These are phyloP conservation scores for Antennarius striatus DNA, from an alignment of 2,113 vertebrate species.

Conservation along the genomic window DNA sequence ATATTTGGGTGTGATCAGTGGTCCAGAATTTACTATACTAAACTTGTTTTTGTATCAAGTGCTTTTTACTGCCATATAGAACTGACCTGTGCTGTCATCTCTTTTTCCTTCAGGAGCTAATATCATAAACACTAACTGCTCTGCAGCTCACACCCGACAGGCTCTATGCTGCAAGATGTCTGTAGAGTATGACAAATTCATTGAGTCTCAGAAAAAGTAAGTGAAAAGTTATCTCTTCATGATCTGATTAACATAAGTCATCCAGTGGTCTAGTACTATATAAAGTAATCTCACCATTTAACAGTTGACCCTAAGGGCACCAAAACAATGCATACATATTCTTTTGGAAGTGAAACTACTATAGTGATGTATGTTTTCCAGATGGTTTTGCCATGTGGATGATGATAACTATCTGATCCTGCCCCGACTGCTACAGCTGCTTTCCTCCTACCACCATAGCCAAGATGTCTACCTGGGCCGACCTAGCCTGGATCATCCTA, in stretches of 20 bases:
- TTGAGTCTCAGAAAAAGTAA: constrained; percentile 95
- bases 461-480: constrained; percentile 94
- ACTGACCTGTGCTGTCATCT: not conserved
- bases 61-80: not conserved
- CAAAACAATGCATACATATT: too few species aligned
- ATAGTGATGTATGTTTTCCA: constrained; percentile 38
- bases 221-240: constrained; percentile 28
- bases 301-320: too few species aligned
- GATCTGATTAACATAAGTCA: too few species aligned
- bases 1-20: too few species aligned
- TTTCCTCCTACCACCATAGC: constrained; percentile 90
- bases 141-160: constrained; percentile 91
- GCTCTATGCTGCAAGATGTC: constrained; percentile 99
- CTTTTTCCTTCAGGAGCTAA: constrained; percentile 77
- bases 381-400: constrained; percentile 98
- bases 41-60: too few species aligned
- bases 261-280: too few species aligned
- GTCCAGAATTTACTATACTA: too few species aligned
- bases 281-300: too few species aligned
- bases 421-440: constrained; percentile 80
- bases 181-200: constrained; percentile 97
- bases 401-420: constrained; percentile 98
- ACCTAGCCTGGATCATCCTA: constrained; percentile 95
- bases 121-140: constrained; percentile 97
- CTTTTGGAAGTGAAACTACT: too few species aligned